Evolutionary conservation across 37 sponge, comb jelly and placozoan genomes (phyloP), one percentile per base, ranked within the genome.

Genomic region (Amphimedon queenslandica): DNA sequence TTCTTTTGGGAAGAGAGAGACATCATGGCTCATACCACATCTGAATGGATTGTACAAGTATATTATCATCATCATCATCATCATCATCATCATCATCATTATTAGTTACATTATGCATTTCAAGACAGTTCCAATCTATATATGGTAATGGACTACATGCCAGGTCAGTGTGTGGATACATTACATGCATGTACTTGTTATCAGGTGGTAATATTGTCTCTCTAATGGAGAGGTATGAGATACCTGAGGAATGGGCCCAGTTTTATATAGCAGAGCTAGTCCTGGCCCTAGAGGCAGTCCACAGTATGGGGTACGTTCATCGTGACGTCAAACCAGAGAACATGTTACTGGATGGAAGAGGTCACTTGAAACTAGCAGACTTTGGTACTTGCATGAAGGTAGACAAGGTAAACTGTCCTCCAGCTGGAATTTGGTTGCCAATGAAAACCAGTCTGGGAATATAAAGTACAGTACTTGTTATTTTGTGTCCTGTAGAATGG

Each of bases 1-100:
- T 98, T 89, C 78, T 98, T 85, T 61, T 98, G 99, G 99, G 99
- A 98, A 75, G 99, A 98, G 80, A 83, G 99, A 39, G 99, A 98
- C 76, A 98, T 98, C 67, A 98, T 98, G 99, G 95, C 99, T 0
- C 79, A 87, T 63, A 74, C 99, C 0, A 67, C 63, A 58, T 85
- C 88, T 38, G 87, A 87, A 24, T 98, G 99, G 99, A 83, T 98
- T 55, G 92, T 98, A 55, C 75, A 82, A 80, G 87, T 81, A 55
- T 41, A 57, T 47, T 10, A 60, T 27, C 16, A 3, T 37, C n/a
- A n/a, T n/a, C n/a, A n/a, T n/a, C n/a, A n/a, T n/a, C n/a, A n/a
- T n/a, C 66, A 25, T 25, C 29, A 64, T 21, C 66, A 25, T 25
- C 29, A 64, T 64, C 20, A 30, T 25, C 6, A 25, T 31, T 57